Percentiles rank a stretch among this genome's conserved stretches.
These are phyloP conservation scores for Mamestra configurata DNA, from an alignment of 1,140 invertebrate species.

Conservation along the genomic window DNA sequence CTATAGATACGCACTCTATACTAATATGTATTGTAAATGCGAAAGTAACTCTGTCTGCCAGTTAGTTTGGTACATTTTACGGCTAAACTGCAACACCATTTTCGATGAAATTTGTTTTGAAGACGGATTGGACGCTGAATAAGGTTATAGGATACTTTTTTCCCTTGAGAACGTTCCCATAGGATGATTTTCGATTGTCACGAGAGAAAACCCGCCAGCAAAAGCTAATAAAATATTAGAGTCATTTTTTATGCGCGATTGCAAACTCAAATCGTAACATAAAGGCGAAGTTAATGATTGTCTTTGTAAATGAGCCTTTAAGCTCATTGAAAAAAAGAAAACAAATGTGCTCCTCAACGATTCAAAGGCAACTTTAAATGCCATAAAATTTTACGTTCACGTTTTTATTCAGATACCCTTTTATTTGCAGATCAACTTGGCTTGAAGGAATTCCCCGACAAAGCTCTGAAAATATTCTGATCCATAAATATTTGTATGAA, in stretches of 20 bases:
- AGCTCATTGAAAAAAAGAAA: constrained; percentile 5
- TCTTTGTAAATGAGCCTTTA: neutral
- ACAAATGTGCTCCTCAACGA: constrained; percentile 5
- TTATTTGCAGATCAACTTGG: constrained; percentile 18
- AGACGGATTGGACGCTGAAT: too few species aligned
- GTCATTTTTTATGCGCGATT: neutral
- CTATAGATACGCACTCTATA: neutral
- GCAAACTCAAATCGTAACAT: neutral
- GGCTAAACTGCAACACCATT: too few species aligned
- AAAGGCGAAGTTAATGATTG: neutral
- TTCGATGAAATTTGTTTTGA: too few species aligned
- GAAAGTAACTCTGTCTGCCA: too few species aligned
- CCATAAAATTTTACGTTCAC: constrained; percentile 37
- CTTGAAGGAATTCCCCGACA: neutral
- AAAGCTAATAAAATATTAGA: neutral
- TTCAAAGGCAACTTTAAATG: constrained; percentile 4
- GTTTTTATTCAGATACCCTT: constrained; percentile 15
- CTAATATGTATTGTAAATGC: too few species aligned
- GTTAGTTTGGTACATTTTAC: too few species aligned
- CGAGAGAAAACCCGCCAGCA: too few species aligned
- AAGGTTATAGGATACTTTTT: too few species aligned
- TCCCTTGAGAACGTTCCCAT: too few species aligned
- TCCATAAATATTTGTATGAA: constrained; percentile 34
- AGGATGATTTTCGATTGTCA: too few species aligned
- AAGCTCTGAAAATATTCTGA: constrained; percentile 11